phyloP scores from a whole-genome alignment of 1,140 invertebrate species.

The Drosophila mojavensis region DNA sequence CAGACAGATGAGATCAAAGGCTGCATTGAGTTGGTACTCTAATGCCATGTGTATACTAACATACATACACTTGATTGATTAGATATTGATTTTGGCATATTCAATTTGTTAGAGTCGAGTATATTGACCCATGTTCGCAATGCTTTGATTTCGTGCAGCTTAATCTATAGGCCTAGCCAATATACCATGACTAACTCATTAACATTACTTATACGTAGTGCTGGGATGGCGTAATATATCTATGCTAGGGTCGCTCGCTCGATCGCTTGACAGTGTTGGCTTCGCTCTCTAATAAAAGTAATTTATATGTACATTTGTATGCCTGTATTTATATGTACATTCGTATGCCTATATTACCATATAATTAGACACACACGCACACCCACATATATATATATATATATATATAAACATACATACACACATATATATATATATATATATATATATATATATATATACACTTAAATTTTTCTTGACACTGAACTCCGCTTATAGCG shows the following conservation, averaged over 20 bases:
- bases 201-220: slow-evolving; percentile 52
- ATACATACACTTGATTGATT: slow-evolving; percentile 3
- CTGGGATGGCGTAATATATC: slow-evolving; percentile 75
- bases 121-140: neutral
- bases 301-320: slow-evolving; percentile 83
- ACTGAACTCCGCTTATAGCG: slow-evolving; percentile 49
- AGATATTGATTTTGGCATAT: slow-evolving; percentile 7
- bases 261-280: slow-evolving; percentile 15
- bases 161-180: slow-evolving; percentile 5
- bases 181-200: slow-evolving; percentile 51
- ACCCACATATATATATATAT: slow-evolving; percentile 3
- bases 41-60: neutral
- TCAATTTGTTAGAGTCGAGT: neutral
- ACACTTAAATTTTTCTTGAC: slow-evolving; percentile 76
- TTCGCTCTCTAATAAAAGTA: slow-evolving; percentile 69
- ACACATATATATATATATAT: no score
- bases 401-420: no score
- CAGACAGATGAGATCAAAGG: slow-evolving; percentile 37
- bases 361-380: slow-evolving; percentile 71
- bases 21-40: slow-evolving; percentile 7
- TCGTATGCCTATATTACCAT: slow-evolving; percentile 78
- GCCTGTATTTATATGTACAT: no score
- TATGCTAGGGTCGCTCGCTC: slow-evolving; percentile 54
- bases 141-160: neutral
- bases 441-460: slow-evolving; percentile 4